These are phyloP conservation scores for Indicator maculatus DNA, from an alignment of 2,113 vertebrate genomes.

Conservation along the genomic window DNA sequence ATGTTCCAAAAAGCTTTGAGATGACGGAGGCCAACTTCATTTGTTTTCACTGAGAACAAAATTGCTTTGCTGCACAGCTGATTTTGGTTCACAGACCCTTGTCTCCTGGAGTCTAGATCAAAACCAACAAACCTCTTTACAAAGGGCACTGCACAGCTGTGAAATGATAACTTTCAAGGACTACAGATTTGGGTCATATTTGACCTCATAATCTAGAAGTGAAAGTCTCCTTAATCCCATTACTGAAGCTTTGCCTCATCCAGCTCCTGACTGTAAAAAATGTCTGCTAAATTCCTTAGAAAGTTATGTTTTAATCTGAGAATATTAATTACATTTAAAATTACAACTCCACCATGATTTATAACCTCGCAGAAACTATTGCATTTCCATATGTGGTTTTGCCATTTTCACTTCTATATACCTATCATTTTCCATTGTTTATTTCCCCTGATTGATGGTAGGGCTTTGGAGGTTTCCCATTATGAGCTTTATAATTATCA, in stretches of 20 bases:
- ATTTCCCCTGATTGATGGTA: constrained; percentile 82
- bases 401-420: constrained; percentile 76
- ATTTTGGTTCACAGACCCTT: background rate
- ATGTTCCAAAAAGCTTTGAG: background rate
- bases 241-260: background rate
- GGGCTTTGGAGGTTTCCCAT: constrained; percentile 76
- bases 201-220: constrained; percentile 34
- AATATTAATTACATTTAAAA: constrained; percentile 77
- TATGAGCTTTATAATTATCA: constrained; percentile 85
- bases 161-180: constrained; percentile 40
- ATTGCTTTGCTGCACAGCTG: background rate
- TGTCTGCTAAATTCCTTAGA: constrained; percentile 36
- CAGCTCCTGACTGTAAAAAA: constrained; percentile 3
- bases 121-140: constrained; percentile 21
- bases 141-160: constrained; percentile 33
- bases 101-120: background rate
- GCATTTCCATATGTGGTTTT: constrained; percentile 64
- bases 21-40: background rate
- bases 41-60: background rate
- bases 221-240: constrained; percentile 2
- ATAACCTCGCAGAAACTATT: constrained; percentile 66
- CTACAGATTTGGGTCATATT: background rate
- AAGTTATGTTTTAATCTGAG: constrained; percentile 79
- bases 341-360: constrained; percentile 75
- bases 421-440: constrained; percentile 82